Evolutionary conservation across 2,797 vertebrate species (phyloP).

Genomic region (Enteromius unitaeniatus): DNA sequence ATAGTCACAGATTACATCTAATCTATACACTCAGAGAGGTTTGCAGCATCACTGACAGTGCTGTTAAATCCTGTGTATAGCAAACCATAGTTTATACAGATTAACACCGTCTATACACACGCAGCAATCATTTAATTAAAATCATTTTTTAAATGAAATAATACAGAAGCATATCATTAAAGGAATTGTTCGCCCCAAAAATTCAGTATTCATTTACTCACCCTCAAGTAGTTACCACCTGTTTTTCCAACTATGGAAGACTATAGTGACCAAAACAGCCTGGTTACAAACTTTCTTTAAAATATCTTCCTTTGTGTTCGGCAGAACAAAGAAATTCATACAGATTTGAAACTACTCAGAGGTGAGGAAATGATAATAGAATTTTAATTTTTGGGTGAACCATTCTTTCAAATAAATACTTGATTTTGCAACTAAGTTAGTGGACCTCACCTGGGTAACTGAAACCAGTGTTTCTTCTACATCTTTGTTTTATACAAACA

Average conservation of each 20-base stretch:
- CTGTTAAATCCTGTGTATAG: neutral
- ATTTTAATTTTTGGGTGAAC: too few relatives aligned
- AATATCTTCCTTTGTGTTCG: too few relatives aligned
- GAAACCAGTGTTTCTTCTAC: neutral
- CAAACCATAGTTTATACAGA: constrained; percentile 1
- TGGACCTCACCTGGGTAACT: neutral
- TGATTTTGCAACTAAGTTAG: neutral
- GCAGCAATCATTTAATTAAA: neutral
- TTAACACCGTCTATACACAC: neutral
- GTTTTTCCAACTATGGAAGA: too few relatives aligned
- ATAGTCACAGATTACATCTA: constrained; percentile 18
- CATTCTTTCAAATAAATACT: neutral
- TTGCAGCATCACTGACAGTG: constrained; percentile 6
- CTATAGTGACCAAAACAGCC: too few relatives aligned
- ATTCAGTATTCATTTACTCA: too few relatives aligned
- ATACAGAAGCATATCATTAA: neutral
- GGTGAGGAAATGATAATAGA: too few relatives aligned
- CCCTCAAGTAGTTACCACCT: too few relatives aligned
- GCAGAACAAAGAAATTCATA: too few relatives aligned
- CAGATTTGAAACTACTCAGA: too few relatives aligned
- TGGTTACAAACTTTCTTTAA: too few relatives aligned
- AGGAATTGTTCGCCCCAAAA: neutral
- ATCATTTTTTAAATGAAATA: neutral
- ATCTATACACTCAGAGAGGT: constrained; percentile 5
- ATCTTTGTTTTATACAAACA: neutral